A percentile compares a stretch with the other conserved stretches of the same genome.
These are phyloP conservation scores for Uropsilus gracilis DNA, from an alignment of 2,113 vertebrate species.

Conservation along the genomic window DNA sequence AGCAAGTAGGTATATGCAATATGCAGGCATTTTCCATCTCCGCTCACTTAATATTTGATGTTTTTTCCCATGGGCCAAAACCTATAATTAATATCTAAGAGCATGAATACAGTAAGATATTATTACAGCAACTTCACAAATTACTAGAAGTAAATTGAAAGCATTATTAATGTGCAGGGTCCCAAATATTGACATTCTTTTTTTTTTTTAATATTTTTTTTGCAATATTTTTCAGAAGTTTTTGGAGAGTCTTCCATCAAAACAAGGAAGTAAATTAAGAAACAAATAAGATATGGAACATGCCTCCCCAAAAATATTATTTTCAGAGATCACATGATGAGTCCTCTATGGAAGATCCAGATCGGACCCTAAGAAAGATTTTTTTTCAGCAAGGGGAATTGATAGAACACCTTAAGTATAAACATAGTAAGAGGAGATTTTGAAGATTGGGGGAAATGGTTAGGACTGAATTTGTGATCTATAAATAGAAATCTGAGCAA, in stretches of 20 bases:
- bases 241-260: background rate
- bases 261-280: background rate
- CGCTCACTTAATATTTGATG: background rate
- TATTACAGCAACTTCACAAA: background rate
- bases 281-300: background rate
- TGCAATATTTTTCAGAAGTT: background rate
- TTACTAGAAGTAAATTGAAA: background rate
- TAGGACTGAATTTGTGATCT: background rate
- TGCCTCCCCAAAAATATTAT: background rate
- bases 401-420: background rate
- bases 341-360: background rate
- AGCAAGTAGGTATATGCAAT: background rate
- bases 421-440: background rate
- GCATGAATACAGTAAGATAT: no score
- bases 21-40: background rate
- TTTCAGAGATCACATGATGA: background rate
- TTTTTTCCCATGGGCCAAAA: background rate
- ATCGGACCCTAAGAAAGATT: background rate
- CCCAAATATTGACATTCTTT: background rate
- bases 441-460: background rate
- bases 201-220: no score
- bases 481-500: slow-evolving; percentile 42
- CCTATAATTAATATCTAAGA: background rate
- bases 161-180: background rate
- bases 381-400: background rate